Conservation (phyloP, 2,888 invertebrate genomes). For the Lycocerus yunnanus region DNA sequence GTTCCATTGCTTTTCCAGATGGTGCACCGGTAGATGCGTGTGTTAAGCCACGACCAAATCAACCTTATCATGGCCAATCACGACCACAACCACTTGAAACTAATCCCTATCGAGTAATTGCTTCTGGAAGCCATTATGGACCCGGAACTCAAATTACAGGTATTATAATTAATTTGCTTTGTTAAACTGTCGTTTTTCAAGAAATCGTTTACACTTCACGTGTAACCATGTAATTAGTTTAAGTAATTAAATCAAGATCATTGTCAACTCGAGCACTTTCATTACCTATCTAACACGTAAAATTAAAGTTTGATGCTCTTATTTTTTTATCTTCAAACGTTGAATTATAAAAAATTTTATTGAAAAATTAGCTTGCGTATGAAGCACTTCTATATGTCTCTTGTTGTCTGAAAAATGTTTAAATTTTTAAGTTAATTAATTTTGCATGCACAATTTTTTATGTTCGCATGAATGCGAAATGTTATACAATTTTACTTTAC, state of each 20-base stretch:
- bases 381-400: neutral
- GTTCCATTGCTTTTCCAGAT: constrained; percentile 67
- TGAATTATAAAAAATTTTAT: neutral
- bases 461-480: neutral
- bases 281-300: neutral
- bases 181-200: constrained; percentile 5
- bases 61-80: constrained; percentile 78
- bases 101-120: constrained; percentile 71
- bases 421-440: neutral
- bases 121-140: constrained; percentile 66
- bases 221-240: neutral
- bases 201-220: neutral
- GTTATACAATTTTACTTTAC: neutral
- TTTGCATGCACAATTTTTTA: neutral
- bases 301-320: neutral
- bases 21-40: constrained; percentile 82
- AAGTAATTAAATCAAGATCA: neutral
- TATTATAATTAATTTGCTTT: constrained; percentile 46
- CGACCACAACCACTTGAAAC: constrained; percentile 66
- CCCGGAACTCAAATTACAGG: constrained; percentile 75
- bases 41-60: constrained; percentile 74
- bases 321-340: neutral
- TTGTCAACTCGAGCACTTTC: neutral
- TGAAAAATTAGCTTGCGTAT: neutral
- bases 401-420: neutral